Evolutionary conservation across 1,140 invertebrate species (phyloP), one percentile per base, ranked within the genome.

Genomic region (Neodiprion fabricii): DNA sequence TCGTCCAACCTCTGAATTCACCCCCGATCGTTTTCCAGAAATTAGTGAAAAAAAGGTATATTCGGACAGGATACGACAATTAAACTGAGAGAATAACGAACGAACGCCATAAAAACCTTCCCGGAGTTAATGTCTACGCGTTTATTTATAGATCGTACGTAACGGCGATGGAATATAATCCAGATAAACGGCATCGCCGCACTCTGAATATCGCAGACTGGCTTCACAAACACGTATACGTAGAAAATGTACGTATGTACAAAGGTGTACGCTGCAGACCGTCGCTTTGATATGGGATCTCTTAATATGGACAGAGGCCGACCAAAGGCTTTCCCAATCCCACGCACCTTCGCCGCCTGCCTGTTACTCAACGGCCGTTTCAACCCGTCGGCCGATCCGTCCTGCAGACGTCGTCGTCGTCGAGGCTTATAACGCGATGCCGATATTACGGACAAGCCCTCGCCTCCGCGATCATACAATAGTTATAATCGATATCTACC

Each of bases 291-390:
- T 61, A 61, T 61, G 53, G 53, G 7, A 61, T 61, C 53, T 61
- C 53, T 61, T 61, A 61, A 61, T 61, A 61, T 61, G 53, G 53
- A 61, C 53, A 61, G 53, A 61, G 53, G 53, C 53, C 53, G 53
- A 17, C 53, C n/a, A 14, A 61, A 61, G 53, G 53, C 53, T 61
- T 61, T 61, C 53, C 53, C 53, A 61, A 61, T 61, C 53, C 53
- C 53, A 61, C 53, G 53, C 53, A 17, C 11, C 53, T 40, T 40
- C 28, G 28, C 4, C 9, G n/a, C 11, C 53, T 17, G 53, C 53
- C 11, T 61, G n/a, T 61, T 61, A 61, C 53, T 61, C 4, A 61
- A 61, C 53, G 28, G 28, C 28, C 2, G 28, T 40, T 40, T 40
- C 28, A 40, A 40, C 28, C 28, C 28, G 28, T 40, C 28, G 28